These are phyloP conservation scores for Hepsetus odoe DNA, from an alignment of 2,113 vertebrate species.

Conservation along the genomic window DNA sequence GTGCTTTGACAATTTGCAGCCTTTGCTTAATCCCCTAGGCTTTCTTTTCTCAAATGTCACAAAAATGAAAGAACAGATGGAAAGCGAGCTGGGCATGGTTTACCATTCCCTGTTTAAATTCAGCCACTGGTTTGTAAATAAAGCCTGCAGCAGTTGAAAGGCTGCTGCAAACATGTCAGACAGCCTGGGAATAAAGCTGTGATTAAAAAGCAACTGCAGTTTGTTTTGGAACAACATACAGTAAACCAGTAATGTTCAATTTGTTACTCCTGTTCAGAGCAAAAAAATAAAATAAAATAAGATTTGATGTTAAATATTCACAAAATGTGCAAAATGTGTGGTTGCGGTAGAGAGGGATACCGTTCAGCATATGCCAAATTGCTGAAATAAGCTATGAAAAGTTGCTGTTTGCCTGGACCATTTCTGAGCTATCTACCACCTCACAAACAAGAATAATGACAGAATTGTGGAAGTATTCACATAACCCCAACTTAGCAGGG, in stretches of 20 bases:
- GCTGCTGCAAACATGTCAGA: background rate
- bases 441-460: too few species aligned
- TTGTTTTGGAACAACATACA: too few species aligned
- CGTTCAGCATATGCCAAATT: background rate
- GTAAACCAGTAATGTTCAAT: background rate
- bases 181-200: background rate
- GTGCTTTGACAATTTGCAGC: conserved; percentile 63
- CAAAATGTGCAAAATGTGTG: background rate
- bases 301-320: conserved; percentile 1
- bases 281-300: background rate
- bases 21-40: conserved; percentile 68
- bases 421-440: background rate
- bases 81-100: conserved; percentile 53
- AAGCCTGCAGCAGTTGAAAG: background rate
- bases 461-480: too few species aligned
- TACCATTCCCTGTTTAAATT: background rate
- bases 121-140: background rate
- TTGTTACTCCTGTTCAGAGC: background rate
- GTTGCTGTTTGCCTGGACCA: background rate
- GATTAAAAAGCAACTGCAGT: too few species aligned
- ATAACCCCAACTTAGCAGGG: too few species aligned
- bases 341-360: background rate
- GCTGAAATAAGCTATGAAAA: background rate
- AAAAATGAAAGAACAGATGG: conserved; percentile 57
- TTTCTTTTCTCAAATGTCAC: conserved; percentile 52